These are phyloP conservation scores for Thecocarcelia acutangulata DNA, from an alignment of 2,888 invertebrate species.

Conservation along the genomic window DNA sequence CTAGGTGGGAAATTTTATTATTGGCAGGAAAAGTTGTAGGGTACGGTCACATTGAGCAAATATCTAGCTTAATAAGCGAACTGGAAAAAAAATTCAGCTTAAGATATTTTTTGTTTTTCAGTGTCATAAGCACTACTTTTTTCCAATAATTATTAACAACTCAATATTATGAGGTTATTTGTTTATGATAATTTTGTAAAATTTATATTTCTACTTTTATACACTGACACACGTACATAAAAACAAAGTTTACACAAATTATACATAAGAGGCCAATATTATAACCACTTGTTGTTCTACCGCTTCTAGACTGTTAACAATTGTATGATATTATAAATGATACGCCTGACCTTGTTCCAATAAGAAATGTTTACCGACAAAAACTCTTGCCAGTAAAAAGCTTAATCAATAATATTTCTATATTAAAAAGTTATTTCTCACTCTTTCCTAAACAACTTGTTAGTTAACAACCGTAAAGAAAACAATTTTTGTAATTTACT, in stretches of 20 bases:
- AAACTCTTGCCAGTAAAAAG: background rate
- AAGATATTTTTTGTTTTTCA: no score
- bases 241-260: background rate
- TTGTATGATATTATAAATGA: slow-evolving; percentile 1
- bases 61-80: no score
- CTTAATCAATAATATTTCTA: slow-evolving; percentile 3
- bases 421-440: background rate
- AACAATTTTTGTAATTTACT: background rate
- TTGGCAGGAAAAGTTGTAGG: no score
- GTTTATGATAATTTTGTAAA: no score
- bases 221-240: background rate
- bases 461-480: background rate
- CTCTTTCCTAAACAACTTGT: background rate
- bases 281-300: slow-evolving; percentile 13
- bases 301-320: slow-evolving; percentile 5
- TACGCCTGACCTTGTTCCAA: slow-evolving; percentile 48
- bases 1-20: no score
- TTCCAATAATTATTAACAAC: background rate
- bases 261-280: slow-evolving; percentile 10
- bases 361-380: slow-evolving; percentile 27
- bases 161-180: background rate
- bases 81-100: no score
- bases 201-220: background rate
- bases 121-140: no score
- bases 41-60: no score